phyloP scores from a whole-genome alignment of 2,113 vertebrate species.

The Chloebia gouldiae region DNA sequence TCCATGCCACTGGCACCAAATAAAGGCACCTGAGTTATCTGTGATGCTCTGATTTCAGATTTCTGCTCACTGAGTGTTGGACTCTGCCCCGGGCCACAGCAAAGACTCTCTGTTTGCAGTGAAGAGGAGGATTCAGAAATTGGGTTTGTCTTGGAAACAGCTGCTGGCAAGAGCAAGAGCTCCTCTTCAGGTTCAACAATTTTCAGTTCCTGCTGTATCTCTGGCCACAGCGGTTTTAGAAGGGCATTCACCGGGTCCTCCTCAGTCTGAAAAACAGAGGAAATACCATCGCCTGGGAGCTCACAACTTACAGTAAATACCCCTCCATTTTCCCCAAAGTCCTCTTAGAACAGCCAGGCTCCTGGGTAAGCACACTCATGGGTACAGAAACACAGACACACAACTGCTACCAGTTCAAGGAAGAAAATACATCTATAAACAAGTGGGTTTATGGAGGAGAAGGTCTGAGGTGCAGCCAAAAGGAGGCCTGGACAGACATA shows the following conservation, averaged over 20 bases:
- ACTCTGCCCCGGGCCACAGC: neutral
- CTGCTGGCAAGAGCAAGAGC: conserved; percentile 33
- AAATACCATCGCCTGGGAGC: neutral
- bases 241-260: conserved; percentile 31
- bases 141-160: neutral
- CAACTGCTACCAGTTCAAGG: neutral
- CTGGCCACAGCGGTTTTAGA: conserved; percentile 74
- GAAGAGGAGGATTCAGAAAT: neutral
- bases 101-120: neutral
- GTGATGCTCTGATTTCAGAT: neutral
- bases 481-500: neutral
- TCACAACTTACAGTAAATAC: neutral
- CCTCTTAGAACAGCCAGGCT: neutral
- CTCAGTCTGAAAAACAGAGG: conserved; percentile 74
- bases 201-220: conserved; percentile 85
- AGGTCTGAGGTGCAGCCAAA: neutral
- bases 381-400: neutral
- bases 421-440: neutral
- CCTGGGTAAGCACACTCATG: neutral
- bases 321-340: neutral
- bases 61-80: neutral
- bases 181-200: conserved; percentile 87
- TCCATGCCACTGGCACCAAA: neutral
- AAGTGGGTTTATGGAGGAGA: neutral
- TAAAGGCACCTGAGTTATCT: neutral